Base-by-base conservation (phyloP, 2,888 invertebrate genomes). In the Drosophila subquinaria region DNA sequence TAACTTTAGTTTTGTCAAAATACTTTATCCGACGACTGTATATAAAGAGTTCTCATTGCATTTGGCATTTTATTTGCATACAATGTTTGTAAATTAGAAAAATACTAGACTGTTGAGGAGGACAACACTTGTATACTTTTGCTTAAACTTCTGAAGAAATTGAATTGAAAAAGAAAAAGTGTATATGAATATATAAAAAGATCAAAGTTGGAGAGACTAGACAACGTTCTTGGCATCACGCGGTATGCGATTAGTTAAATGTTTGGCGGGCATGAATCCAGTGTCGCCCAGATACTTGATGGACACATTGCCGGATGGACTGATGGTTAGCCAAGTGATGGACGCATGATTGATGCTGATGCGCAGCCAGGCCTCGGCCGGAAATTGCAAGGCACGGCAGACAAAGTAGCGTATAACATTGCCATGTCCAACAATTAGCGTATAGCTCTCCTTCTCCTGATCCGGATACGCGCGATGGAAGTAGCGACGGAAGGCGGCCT, bases 331-430 rank as follows among this genome's bases (percentile, higher is more conserved):
- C 96, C 97, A 97, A 0, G 99, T 99, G 72, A 99, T 96, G 73
- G 98, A 98, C 27, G 96, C 97, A 92, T 99, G 97, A 92, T 97
- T 97, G 35, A 99, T 94, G 11, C 96, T 96, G 90, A 99, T 95
- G 66, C 99, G 95, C 11, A 99, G 94, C 99, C 99, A 99, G 2
- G 96, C 99, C 93, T 99, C 99, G 0, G 98, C 96, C 0, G 99
- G 99, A 90, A 99, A 96, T 92, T 99, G 99, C 43, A 99, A 94
- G 0, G 98, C 98, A 91, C 99, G 95, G 94, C 97, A 97, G n/a
- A 97, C 95, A 91, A 97, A 97, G 93, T 97, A 99, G 48, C 98
- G 94, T 88, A 99, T 99, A 23, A 99, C 99, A 93, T 99, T 99
- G 4, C 97, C 99, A 93, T 99, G 99, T 83, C 99, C 99, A 1